Percentiles rank a stretch among this genome's conserved stretches.
Evolutionary conservation across 2,797 vertebrate species (phyloP).

Genomic region (Acomys russatus): DNA sequence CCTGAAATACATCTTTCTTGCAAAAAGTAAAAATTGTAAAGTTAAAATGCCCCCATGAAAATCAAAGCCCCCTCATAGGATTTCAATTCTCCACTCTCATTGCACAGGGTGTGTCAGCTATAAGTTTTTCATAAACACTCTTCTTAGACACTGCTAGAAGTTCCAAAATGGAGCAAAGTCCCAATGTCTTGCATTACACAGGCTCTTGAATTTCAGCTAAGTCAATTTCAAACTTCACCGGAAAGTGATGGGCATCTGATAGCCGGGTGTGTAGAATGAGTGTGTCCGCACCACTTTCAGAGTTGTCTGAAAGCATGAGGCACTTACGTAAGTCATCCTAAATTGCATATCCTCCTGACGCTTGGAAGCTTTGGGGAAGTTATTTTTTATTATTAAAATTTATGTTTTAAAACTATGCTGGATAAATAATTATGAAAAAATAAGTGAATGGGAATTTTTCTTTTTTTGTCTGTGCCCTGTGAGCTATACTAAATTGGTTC

Average conservation of each 20-base stretch:
- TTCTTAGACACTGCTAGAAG: background rate
- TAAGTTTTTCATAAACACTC: background rate
- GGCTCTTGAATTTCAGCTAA: background rate
- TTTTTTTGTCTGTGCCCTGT: background rate
- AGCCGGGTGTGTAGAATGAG: background rate
- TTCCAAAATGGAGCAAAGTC: background rate
- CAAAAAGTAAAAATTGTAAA: background rate
- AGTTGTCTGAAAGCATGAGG: constrained; percentile 10
- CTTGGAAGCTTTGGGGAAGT: background rate
- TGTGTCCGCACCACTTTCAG: background rate
- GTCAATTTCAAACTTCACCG: background rate
- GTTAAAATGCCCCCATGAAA: background rate
- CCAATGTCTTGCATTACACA: background rate
- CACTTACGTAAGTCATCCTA: background rate
- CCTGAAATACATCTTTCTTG: background rate
- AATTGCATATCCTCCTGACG: background rate
- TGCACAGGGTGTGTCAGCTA: background rate
- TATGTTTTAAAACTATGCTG: background rate
- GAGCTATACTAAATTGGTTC: background rate
- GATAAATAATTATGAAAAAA: background rate
- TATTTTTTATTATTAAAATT: background rate
- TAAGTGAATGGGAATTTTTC: background rate
- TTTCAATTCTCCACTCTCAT: background rate
- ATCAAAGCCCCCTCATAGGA: background rate
- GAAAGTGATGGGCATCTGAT: background rate